These are phyloP conservation scores for Mantis religiosa DNA, from an alignment of 2,888 invertebrate species.

Conservation along the genomic window DNA sequence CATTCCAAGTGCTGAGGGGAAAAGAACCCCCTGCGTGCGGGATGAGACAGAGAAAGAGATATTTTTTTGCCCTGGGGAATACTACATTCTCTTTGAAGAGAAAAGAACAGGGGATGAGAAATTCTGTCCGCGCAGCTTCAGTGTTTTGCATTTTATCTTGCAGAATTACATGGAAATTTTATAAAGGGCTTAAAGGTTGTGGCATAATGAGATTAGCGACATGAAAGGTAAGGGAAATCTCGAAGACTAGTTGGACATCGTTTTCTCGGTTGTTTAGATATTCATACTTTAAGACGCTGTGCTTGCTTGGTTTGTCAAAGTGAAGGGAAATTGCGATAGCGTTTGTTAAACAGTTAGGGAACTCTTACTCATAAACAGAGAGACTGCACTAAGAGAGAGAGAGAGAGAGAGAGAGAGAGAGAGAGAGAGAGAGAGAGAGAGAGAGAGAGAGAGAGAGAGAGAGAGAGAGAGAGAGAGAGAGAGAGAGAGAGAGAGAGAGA, in stretches of 20 bases:
- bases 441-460: too few species aligned
- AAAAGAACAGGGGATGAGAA: neutral
- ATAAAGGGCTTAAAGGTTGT: neutral
- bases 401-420: too few species aligned
- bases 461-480: too few species aligned
- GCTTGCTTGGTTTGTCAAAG: neutral
- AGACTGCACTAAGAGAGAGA: too few species aligned
- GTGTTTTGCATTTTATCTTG: neutral
- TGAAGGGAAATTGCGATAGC: neutral
- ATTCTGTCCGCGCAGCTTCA: neutral
- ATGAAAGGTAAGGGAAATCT: neutral
- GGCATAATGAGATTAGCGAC: neutral
- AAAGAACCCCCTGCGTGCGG: neutral
- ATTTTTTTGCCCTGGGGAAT: neutral
- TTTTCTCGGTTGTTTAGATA: neutral
- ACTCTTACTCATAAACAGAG: neutral
- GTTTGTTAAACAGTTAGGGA: neutral
- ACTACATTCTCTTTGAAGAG: neutral
- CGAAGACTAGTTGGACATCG: neutral
- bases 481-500: too few species aligned
- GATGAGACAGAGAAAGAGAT: neutral
- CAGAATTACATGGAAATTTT: neutral
- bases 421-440: too few species aligned
- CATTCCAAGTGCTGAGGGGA: neutral
- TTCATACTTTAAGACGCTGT: neutral